Evolutionary conservation across 1,140 invertebrate species (phyloP), one percentile per base, ranked within the genome.

Genomic region (Scaptomyza pallida): DNA sequence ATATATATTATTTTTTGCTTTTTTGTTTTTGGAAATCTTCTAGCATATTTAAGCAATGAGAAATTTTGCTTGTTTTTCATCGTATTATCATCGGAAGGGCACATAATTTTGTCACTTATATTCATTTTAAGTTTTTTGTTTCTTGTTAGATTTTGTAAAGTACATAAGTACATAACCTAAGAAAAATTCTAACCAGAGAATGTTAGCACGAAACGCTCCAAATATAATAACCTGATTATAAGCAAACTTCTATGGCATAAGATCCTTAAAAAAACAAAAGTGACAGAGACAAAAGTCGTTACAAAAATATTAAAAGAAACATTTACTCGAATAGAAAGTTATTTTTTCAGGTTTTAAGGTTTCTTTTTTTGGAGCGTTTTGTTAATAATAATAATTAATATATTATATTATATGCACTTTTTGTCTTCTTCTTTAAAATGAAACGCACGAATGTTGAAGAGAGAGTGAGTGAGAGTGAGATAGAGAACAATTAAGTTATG

Each of bases 31-130:
- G n/a, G 13, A 40, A 57, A 52, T 52, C 35, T 6, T 52, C 64
- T 64, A 64, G 50, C 61, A 47, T n/a, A n/a, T 26, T 45, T 61
- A 61, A 45, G 57, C 64, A 62, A 54, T 67, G 35, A 50, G 57
- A 65, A 64, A 50, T 37, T n/a, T 48, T 35, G 40, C 33, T 48
- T 33, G 37, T 65, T 54, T 40, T 55, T 41, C 33, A 15, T 52
- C 13, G 52, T 64, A 64, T 71, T 60, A 70, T 67, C 55, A 50
- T 63, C 44, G 30, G 45, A 67, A 72, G 45, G 61, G 69, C 62
- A 65, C 55, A 72, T 72, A 57, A 47, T 65, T 65, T 45, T 50
- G 33, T 54, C 41, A 16, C 19, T 45, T 45, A 52, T 51, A 33
- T 35, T 50, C 23, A 15, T 43, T 5, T 35, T 45, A 35, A 10